These are phyloP conservation scores for Fulica atra DNA, from an alignment of 2,113 vertebrate species.

Conservation along the genomic window DNA sequence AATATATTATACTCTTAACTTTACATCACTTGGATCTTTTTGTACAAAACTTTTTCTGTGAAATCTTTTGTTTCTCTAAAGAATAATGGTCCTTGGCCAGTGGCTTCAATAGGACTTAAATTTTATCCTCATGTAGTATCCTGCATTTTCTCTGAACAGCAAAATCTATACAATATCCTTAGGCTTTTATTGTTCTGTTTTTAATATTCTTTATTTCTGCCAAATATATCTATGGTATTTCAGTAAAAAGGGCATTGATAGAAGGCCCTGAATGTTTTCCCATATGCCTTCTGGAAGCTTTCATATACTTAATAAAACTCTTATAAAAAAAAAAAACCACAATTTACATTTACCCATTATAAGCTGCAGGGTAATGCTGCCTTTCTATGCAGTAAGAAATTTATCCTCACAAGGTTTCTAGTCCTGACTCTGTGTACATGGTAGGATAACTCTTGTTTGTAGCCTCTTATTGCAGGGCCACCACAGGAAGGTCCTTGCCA, in stretches of 20 bases:
- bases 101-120: neutral
- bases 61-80: neutral
- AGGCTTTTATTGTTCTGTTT: neutral
- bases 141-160: neutral
- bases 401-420: neutral
- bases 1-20: neutral
- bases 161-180: neutral
- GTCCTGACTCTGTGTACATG: neutral
- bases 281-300: neutral
- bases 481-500: accelerated
- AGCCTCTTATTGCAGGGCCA: neutral
- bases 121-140: neutral
- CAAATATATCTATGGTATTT: neutral
- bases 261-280: neutral
- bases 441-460: accelerated
- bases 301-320: neutral
- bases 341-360: neutral
- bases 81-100: neutral
- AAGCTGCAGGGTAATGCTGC: neutral
- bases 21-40: neutral
- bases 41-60: neutral
- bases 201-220: neutral
- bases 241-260: neutral
- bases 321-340: neutral
- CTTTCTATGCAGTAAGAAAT: neutral